Evolutionary conservation across 64 coral and sea anemone genomes (phyloP).

Genomic region (Actinia equina): DNA sequence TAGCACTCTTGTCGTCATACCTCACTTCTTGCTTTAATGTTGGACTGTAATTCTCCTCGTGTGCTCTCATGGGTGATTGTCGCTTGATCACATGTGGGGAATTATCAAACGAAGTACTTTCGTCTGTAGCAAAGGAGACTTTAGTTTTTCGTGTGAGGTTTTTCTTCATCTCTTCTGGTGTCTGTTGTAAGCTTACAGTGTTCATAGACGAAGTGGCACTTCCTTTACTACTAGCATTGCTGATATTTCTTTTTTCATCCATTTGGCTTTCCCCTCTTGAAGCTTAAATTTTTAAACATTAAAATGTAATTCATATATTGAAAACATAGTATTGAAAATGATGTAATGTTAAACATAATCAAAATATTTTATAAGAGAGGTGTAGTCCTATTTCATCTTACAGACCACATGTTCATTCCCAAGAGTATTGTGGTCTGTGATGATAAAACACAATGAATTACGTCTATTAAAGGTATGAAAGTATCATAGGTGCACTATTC

Average conservation of each 20-base stretch:
- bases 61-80: not conserved
- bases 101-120: conserved; percentile 33
- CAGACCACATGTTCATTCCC: too few relatives aligned
- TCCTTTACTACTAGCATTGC: conserved; percentile 53
- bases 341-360: too few relatives aligned
- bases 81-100: not conserved
- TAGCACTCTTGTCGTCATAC: not conserved
- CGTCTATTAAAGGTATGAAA: too few relatives aligned
- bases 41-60: not conserved
- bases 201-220: conserved; percentile 15
- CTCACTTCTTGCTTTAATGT: not conserved
- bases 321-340: too few relatives aligned
- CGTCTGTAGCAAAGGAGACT: conserved; percentile 39
- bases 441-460: too few relatives aligned
- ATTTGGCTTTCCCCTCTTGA: conserved; percentile 59
- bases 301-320: too few relatives aligned
- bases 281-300: too few relatives aligned
- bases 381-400: too few relatives aligned
- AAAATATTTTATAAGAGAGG: too few relatives aligned
- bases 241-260: conserved; percentile 44
- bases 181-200: conserved; percentile 16
- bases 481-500: too few relatives aligned
- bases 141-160: conserved; percentile 6
- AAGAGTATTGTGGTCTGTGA: too few relatives aligned
- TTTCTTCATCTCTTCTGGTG: conserved; percentile 26